Base-by-base conservation (phyloP, 2,797 vertebrate genomes). In the Acanthopagrus latus region DNA sequence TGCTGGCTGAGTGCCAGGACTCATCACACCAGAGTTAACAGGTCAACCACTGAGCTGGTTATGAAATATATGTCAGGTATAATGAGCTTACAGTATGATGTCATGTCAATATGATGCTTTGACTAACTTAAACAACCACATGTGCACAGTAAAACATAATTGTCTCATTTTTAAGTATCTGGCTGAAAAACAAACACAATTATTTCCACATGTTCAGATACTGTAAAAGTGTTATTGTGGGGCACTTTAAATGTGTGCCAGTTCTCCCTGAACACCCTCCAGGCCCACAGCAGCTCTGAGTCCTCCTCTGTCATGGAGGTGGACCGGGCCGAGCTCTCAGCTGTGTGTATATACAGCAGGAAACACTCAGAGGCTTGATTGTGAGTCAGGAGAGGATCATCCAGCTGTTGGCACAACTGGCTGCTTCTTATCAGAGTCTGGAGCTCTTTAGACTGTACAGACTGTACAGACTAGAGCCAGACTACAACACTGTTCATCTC, bases 121-220 rank as follows among this genome's bases (percentile, higher is more conserved):
- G 13, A 56, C 21, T 38, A 16, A n/a, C 21, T 14, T 6, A 13
- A 29, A 21, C 7, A 3, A 50, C 62, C 18, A 23, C 71, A 48
- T 18, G 1, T 6, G 46, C 21, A 50, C 48, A 43, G 7, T 52
- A 2, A 27, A 52, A 25, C 69, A 21, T 5, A 16, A 38, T 17
- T 1, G n/a, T 59, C n/a, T 62, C 8, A 41, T 20, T 12, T 38
- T n/a, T 20, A 21, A 11, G 48, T 6, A 16, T 50, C 16, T 33
- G 55, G 67, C 25, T 21, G 18, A 14, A 29, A 55, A 57, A 33
- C 55, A 14, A 8, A 17, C 27, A 56, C 13, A 44, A 76, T 56
- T 1, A 11, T 17, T 70, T 50, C 66, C 59, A 70, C 51, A 62
- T 76, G 57, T 67, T 44, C 13, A 16, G 7, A 20, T 23, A 25